Conservation (phyloP, 2,888 invertebrate species). For the Xylota segnis region DNA sequence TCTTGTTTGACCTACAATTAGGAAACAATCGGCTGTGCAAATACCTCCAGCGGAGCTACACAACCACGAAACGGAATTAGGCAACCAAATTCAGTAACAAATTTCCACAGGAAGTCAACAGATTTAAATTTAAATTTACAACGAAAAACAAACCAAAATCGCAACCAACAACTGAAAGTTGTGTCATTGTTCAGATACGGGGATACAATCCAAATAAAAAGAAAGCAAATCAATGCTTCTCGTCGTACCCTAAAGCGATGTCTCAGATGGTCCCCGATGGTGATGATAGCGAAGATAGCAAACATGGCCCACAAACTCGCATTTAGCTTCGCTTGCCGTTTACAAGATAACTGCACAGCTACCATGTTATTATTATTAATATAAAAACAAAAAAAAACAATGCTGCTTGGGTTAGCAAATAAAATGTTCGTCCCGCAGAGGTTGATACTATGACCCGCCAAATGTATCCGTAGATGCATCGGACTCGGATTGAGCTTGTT, state of each 20-base stretch:
- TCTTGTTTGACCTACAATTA: slow-evolving; percentile 43
- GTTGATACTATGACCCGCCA: slow-evolving; percentile 62
- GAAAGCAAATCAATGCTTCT: slow-evolving; percentile 56
- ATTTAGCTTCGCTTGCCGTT: slow-evolving; percentile 37
- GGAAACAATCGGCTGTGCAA: slow-evolving; percentile 54
- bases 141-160: slow-evolving; percentile 5
- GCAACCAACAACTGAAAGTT: slow-evolving; percentile 44
- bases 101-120: slow-evolving; percentile 49
- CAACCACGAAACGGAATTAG: slow-evolving; percentile 5
- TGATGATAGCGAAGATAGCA: slow-evolving; percentile 71
- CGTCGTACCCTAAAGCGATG: slow-evolving; percentile 57
- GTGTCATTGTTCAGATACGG: slow-evolving; percentile 41
- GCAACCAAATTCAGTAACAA: slow-evolving; percentile 35
- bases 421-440: slow-evolving; percentile 51
- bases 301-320: slow-evolving; percentile 61
- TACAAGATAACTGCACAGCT: slow-evolving; percentile 59
- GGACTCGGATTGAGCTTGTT: slow-evolving; percentile 22
- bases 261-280: slow-evolving; percentile 65
- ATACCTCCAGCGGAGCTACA: slow-evolving; percentile 24
- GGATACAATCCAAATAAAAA: slow-evolving; percentile 30
- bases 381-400: slow-evolving; percentile 11
- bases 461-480: slow-evolving; percentile 66
- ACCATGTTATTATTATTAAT: slow-evolving; percentile 65
- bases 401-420: slow-evolving; percentile 9
- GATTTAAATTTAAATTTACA: slow-evolving; percentile 57